phyloP scores from a whole-genome alignment of 2,888 invertebrate species.

The Rambutsinella grinnellia region DNA sequence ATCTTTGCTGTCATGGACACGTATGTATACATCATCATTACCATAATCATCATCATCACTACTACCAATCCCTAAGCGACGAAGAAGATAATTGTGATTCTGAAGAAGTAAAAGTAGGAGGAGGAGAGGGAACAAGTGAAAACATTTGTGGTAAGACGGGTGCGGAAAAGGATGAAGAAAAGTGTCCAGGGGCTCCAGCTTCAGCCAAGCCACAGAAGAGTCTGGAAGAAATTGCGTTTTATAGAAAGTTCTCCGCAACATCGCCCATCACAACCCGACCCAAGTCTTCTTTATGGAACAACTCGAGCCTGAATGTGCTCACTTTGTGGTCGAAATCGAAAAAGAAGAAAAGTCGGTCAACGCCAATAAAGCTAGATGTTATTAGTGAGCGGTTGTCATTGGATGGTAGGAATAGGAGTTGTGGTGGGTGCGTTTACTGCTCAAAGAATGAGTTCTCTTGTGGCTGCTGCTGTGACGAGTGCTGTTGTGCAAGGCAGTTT shows the following conservation, averaged over 20 bases:
- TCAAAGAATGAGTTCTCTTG: neutral
- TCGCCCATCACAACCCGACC: no score
- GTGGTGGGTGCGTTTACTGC: neutral
- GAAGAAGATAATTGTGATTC: no score
- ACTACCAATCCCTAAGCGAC: neutral
- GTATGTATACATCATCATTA: slow-evolving; percentile 20
- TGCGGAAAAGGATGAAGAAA: neutral
- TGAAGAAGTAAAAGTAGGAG: no score
- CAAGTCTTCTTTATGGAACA: neutral
- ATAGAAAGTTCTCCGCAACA: neutral
- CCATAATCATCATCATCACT: slow-evolving; percentile 11
- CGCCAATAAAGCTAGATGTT: neutral
- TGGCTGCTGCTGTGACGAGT: neutral
- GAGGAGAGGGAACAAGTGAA: neutral
- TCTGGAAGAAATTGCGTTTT: neutral
- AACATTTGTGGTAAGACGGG: neutral
- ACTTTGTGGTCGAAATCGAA: neutral
- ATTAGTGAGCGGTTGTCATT: neutral
- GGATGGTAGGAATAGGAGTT: no score
- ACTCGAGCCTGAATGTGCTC: neutral
- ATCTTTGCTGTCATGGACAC: slow-evolving; percentile 8
- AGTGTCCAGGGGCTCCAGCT: neutral
- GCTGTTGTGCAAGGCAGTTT: slow-evolving; percentile 7
- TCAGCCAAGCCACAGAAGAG: neutral
- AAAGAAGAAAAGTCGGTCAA: neutral